Base-by-base conservation (phyloP, 2,113 vertebrate genomes). In the Amblyornis subalaris region DNA sequence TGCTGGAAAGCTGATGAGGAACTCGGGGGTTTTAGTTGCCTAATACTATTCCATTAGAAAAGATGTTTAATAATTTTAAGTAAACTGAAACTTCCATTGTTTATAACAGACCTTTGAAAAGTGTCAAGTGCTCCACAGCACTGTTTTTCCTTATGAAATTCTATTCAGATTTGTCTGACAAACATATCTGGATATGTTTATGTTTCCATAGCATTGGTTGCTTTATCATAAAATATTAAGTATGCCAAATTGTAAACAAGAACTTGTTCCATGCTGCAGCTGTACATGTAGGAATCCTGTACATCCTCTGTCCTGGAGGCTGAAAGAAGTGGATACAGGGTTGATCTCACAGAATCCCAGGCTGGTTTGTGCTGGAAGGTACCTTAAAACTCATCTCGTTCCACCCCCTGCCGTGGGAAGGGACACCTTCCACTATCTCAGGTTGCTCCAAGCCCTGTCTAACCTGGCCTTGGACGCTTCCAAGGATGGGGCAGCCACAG, bases 1-100 rank as follows among this genome's bases (percentile, higher is more conserved):
- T 57, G 61, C 80, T 96, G 77, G 83, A 80, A 95, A 94, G 82
- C 75, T 70, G 72, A 85, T 36, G 75, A 85, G 92, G 64, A 90
- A 40, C 88, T 86, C 0, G 0, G 60, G 67, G 72, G 42, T 45
- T 95, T 92, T 92, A 62, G 92, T 93, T 96, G 85, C 94, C 23
- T 96, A 95, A 95, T 94, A 74, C 90, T 95, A 92, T 96, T 96
- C 95, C 96, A 96, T 96, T 96, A 96, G 95, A 84, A 83, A 92
- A 92, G 92, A 83, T 96, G 92, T 96, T 96, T 96, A 93, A 71
- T 90, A 92, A 62, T 69, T 89, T 75, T 55, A 74, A 85, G 95
- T 95, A 96, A 96, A 96, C 95, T 78, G 94, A 96, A 96, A 93
- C 89, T 95, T 90, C 61, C 84, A 93, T 75, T 95, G 95, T 96